These are phyloP conservation scores for Cephus spinipes DNA, from an alignment of 2,888 invertebrate genomes.

Conservation along the genomic window DNA sequence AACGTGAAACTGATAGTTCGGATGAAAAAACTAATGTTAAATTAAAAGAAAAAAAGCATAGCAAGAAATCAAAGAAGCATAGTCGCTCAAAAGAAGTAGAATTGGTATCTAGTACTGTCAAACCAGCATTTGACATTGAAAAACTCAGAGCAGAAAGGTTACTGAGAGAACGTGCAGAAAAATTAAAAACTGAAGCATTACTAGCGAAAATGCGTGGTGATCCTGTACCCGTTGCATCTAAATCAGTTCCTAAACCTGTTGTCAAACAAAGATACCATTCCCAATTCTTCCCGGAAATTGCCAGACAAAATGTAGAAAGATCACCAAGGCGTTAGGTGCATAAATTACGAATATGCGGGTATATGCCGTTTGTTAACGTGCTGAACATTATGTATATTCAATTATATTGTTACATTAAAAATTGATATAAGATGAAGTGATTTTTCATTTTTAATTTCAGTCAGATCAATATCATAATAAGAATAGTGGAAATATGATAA, in stretches of 20 bases:
- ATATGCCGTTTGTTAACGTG: not conserved
- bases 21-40: constrained; percentile 35
- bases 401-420: constrained; percentile 1
- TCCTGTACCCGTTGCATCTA: constrained; percentile 50
- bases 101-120: constrained; percentile 5
- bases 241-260: constrained; percentile 50
- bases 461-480: not conserved
- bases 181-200: constrained; percentile 76
- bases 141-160: constrained; percentile 82
- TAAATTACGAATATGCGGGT: constrained; percentile 16
- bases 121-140: constrained; percentile 68
- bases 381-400: not conserved
- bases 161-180: constrained; percentile 84
- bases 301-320: constrained; percentile 77
- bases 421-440: constrained; percentile 1
- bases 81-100: constrained; percentile 40
- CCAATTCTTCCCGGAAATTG: constrained; percentile 94
- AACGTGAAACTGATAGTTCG: constrained; percentile 37
- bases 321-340: not conserved
- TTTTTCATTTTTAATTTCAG: not conserved
- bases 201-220: constrained; percentile 78
- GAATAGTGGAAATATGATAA: not conserved
- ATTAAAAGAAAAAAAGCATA: constrained; percentile 50
- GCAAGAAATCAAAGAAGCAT: constrained; percentile 52
- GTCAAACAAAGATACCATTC: constrained; percentile 90